Evolutionary conservation across 1,140 invertebrate genomes (phyloP), one percentile per base, ranked within the genome.

Genomic region (Diabrotica undecimpunctata): DNA sequence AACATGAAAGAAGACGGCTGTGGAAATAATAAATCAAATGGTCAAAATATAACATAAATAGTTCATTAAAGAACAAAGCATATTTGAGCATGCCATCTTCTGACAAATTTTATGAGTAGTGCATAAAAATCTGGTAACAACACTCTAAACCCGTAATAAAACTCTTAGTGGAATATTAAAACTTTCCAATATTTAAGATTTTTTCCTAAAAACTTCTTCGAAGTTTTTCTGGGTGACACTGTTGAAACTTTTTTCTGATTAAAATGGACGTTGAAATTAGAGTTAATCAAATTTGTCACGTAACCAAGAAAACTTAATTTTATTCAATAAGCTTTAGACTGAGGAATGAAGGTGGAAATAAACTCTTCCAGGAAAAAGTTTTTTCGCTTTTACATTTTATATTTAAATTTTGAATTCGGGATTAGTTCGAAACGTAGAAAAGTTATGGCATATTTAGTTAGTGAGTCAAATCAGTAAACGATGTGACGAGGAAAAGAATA

Each of bases 261-360:
- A 46, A 46, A 46, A 46, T 46, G 41, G 41, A 10, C 41, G 41
- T 46, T 3, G 41, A 46, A 46, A 46, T 46, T 46, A 46, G 41
- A 46, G n/a, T 46, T 46, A 46, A 46, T 46, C 41, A 46, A 46
- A 46, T 46, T 46, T 46, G 41, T 46, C 41, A 46, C n/a, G 41
- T 46, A 46, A 46, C 41, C 41, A 46, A 46, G 41, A n/a, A 46
- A 46, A 46, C 41, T 46, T n/a, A 46, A 46, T 46, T 46, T 10
- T 46, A 46, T 46, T 46, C 41, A 46, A 46, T 46, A 46, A 46
- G 25, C 25, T 25, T 25, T 25, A 25, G 25, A 25, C 25, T 25
- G 25, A 25, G 25, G 25, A 25, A 25, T 4, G 41, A 46, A 46
- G 41, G 41, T 46, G n/a, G 41, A 46, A 46, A 46, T 46, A 25